phyloP scores from a whole-genome alignment of 2,888 invertebrate genomes.

The Listrodromus nycthemerus region DNA sequence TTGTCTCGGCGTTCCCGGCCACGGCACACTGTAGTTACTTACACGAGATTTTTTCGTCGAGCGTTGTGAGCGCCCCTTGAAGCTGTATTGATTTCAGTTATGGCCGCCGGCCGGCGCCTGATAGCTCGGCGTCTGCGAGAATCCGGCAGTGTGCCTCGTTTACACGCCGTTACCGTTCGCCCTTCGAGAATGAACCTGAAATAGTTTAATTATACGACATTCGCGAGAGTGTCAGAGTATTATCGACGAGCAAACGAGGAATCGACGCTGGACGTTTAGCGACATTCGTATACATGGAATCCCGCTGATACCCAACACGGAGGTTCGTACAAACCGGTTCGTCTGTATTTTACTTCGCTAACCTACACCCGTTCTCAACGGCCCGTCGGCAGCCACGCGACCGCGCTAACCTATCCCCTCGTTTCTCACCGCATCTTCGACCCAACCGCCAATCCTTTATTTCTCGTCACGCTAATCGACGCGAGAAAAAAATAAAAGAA shows the following conservation, averaged over 20 bases:
- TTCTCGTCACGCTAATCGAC: not conserved
- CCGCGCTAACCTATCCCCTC: not conserved
- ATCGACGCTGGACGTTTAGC: conserved; percentile 32
- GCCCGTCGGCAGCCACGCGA: conserved; percentile 18
- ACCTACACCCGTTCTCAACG: not conserved
- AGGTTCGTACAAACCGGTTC: conserved; percentile 55
- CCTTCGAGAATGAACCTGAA: conserved; percentile 36
- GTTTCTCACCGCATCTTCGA: not conserved
- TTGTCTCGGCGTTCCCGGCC: not conserved
- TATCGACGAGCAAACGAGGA: conserved; percentile 21
- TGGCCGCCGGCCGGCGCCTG: conserved; percentile 76
- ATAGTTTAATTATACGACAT: conserved; percentile 12
- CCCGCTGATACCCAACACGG: conserved; percentile 40
- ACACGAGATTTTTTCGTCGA: conserved; percentile 36
- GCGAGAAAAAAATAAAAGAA: not conserved
- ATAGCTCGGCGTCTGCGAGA: conserved; percentile 60
- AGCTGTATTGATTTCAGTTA: conserved; percentile 81
- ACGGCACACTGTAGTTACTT: not conserved
- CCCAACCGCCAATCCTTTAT: not conserved
- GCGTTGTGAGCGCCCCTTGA: conserved; percentile 73
- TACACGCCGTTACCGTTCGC: conserved; percentile 37
- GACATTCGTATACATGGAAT: conserved; percentile 58
- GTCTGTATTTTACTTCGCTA: not conserved
- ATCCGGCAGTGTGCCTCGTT: conserved; percentile 43
- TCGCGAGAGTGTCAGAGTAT: conserved; percentile 30